Conservation (phyloP, 2,113 vertebrate genomes). For the Brachypodius melanocephalos region DNA sequence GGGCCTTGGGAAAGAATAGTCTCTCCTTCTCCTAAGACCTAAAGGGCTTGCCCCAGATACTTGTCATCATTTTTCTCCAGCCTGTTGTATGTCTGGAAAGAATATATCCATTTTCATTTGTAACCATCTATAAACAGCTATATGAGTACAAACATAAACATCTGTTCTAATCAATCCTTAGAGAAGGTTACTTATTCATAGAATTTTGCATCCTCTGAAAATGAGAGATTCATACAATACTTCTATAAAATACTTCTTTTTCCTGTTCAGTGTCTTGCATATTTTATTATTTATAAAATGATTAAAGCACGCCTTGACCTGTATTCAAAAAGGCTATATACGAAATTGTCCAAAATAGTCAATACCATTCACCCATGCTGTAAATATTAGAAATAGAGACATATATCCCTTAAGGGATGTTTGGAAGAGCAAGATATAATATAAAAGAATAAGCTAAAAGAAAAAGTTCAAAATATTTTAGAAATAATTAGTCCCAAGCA, state of each 20-base stretch:
- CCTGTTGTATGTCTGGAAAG: conserved; percentile 23
- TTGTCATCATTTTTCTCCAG: conserved; percentile 22
- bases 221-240: background rate
- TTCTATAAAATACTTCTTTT: background rate
- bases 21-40: conserved; percentile 30
- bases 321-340: background rate
- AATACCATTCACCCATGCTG: background rate
- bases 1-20: conserved; percentile 51
- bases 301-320: background rate
- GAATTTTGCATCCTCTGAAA: background rate
- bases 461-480: background rate
- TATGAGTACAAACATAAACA: conserved; percentile 51
- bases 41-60: conserved; percentile 32
- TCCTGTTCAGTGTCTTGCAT: background rate
- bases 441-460: background rate
- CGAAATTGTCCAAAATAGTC: background rate
- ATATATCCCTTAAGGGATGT: background rate
- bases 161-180: conserved; percentile 49
- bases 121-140: conserved; percentile 50
- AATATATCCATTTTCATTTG: conserved; percentile 55
- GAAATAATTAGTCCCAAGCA: background rate
- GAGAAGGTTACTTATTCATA: conserved; percentile 44
- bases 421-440: background rate
- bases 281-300: background rate
- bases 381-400: background rate